Evolutionary conservation across 2,888 invertebrate genomes (phyloP).

Genomic region (Gastrophysa polygoni): DNA sequence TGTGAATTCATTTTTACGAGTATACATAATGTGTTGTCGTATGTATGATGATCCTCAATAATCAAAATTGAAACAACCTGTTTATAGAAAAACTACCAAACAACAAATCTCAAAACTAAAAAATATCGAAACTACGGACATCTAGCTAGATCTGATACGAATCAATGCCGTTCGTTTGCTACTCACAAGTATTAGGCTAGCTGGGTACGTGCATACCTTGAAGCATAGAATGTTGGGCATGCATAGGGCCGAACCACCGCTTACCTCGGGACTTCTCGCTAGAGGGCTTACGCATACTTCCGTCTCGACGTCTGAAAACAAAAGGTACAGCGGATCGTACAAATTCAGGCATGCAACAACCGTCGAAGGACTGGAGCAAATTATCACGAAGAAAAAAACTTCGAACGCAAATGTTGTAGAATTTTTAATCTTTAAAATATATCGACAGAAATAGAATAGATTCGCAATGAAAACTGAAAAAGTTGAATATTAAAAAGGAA

Average conservation of each 20-base stretch:
- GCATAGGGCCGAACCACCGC: conserved; percentile 78
- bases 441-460: no score
- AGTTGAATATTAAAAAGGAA: no score
- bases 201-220: conserved; percentile 70
- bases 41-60: no score
- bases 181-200: conserved; percentile 30
- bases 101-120: neutral
- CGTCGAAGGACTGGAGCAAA: neutral
- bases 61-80: neutral
- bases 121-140: neutral
- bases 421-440: no score
- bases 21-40: no score
- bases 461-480: no score
- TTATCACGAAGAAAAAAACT: no score
- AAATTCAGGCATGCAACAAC: conserved; percentile 3
- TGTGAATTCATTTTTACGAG: no score
- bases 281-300: conserved; percentile 51
- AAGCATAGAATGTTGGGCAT: conserved; percentile 87
- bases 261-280: conserved; percentile 65
- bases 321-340: conserved; percentile 12
- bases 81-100: neutral
- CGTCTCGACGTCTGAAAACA: conserved; percentile 49
- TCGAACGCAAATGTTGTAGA: no score
- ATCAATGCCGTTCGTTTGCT: neutral
- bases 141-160: neutral